Conservation (phyloP, 2,888 invertebrate species). For the Conops quadrifasciatus region DNA sequence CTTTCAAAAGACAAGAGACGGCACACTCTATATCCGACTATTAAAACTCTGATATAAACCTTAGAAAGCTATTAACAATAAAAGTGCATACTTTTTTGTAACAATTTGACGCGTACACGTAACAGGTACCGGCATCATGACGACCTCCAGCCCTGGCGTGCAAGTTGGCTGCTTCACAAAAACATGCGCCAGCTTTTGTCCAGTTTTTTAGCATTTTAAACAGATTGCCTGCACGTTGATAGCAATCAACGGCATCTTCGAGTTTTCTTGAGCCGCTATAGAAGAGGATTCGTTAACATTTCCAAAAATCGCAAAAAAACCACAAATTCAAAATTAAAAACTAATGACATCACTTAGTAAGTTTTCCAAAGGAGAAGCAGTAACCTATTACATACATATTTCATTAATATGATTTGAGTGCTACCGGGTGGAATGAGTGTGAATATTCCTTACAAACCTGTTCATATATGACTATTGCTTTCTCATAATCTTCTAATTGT, state of each 20-base stretch:
- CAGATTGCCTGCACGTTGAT: conserved; percentile 93
- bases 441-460: conserved; percentile 68
- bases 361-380: conserved; percentile 90
- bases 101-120: conserved; percentile 96
- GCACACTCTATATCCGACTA: conserved; percentile 74
- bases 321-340: too few species aligned
- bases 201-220: conserved; percentile 99
- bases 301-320: too few species aligned
- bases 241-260: conserved; percentile 96
- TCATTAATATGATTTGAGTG: not conserved
- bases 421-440: not conserved
- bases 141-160: conserved; percentile 87
- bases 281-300: too few species aligned
- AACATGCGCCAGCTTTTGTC: conserved; percentile 93
- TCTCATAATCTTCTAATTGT: conserved; percentile 94
- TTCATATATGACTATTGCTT: conserved; percentile 96
- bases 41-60: not conserved
- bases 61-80: not conserved
- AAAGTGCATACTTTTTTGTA: conserved; percentile 76
- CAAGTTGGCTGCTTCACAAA: conserved; percentile 89
- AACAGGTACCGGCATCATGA: conserved; percentile 95
- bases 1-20: conserved; percentile 86
- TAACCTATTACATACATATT: conserved; percentile 74
- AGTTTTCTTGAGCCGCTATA: conserved; percentile 74
- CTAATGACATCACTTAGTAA: conserved; percentile 76